phyloP scores from a whole-genome alignment of 1,140 invertebrate genomes.

The Dreissena rostriformis region DNA sequence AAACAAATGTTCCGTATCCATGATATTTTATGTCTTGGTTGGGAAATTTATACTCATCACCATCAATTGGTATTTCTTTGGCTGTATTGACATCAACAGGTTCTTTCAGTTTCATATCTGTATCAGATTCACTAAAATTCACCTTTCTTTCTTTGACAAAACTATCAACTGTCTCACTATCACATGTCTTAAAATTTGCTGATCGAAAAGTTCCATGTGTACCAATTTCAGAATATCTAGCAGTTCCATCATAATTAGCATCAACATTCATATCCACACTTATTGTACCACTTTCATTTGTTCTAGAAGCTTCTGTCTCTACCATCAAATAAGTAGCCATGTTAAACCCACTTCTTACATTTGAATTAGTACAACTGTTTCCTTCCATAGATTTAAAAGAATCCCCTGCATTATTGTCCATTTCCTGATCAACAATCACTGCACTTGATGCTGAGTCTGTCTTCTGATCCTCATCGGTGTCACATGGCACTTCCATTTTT shows the following conservation, averaged over 20 bases:
- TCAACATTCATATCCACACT: background rate
- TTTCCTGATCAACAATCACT: too few species aligned
- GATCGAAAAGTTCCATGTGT: background rate
- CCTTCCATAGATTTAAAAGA: too few species aligned
- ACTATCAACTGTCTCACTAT: background rate
- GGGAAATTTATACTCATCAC: background rate
- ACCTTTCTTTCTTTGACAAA: background rate
- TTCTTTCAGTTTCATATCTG: background rate
- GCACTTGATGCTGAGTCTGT: too few species aligned
- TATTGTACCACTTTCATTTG: background rate
- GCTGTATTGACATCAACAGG: background rate
- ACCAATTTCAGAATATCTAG: background rate
- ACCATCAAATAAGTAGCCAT: too few species aligned
- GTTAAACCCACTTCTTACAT: too few species aligned
- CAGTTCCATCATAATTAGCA: background rate
- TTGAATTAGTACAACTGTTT: too few species aligned
- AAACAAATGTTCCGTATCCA: background rate
- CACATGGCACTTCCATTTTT: too few species aligned
- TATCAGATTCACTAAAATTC: background rate
- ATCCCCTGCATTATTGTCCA: too few species aligned
- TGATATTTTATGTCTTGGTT: too few species aligned
- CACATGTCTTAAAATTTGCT: background rate
- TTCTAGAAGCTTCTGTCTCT: background rate
- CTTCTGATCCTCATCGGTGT: too few species aligned
- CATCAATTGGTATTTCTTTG: background rate